Evolutionary conservation across 1,140 invertebrate genomes (phyloP).

Genomic region (Notospermus geniculatus): DNA sequence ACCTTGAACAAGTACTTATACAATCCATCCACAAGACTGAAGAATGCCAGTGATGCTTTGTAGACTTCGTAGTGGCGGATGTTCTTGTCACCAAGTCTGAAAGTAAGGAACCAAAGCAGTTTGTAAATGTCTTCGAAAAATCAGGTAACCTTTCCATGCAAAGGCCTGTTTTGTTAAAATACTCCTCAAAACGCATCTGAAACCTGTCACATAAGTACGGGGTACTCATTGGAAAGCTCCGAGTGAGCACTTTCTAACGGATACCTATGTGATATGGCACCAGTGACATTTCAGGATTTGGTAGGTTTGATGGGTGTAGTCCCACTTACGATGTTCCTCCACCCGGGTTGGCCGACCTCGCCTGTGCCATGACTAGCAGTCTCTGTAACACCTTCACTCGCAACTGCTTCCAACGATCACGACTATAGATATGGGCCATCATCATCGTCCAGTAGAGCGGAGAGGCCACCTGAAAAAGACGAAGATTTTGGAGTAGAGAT

Average conservation of each 20-base stretch:
- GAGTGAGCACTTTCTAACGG: too few species aligned
- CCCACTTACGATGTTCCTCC: conserved; percentile 38
- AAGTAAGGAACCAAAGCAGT: too few species aligned
- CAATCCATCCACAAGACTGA: conserved; percentile 74
- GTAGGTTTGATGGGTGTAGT: too few species aligned
- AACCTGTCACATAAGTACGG: too few species aligned
- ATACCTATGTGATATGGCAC: too few species aligned
- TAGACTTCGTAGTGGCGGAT: conserved; percentile 77
- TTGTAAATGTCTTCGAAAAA: too few species aligned
- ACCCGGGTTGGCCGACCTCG: conserved; percentile 57
- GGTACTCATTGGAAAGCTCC: too few species aligned
- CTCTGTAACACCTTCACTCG: conserved; percentile 73
- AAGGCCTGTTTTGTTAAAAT: too few species aligned
- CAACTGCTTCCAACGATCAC: conserved; percentile 66
- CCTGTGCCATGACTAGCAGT: conserved; percentile 76
- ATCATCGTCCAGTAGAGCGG: conserved; percentile 82
- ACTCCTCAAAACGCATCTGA: too few species aligned
- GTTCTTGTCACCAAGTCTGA: conserved; percentile 37
- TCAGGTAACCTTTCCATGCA: too few species aligned
- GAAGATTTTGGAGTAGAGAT: too few species aligned
- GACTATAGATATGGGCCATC: conserved; percentile 74
- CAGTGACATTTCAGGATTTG: too few species aligned
- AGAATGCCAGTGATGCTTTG: conserved; percentile 82
- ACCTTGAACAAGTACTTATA: conserved; percentile 76
- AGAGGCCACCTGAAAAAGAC: conserved; percentile 69